phyloP scores from a whole-genome alignment of 2,888 invertebrate species.

The Apomyelois bistriatella region DNA sequence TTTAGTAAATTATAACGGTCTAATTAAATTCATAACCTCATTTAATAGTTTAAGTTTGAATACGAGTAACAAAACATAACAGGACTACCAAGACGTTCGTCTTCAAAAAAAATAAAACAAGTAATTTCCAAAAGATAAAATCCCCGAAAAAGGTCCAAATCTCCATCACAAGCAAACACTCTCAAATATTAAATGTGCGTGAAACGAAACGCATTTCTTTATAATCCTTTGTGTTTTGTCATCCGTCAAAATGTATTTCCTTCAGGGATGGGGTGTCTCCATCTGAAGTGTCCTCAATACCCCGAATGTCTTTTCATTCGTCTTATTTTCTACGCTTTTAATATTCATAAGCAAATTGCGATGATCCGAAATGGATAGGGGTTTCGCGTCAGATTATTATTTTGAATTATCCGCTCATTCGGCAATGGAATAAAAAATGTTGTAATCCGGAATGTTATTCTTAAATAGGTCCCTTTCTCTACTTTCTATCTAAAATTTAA shows the following conservation, averaged over 20 bases:
- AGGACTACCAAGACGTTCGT: neutral
- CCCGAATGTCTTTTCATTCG: constrained; percentile 27
- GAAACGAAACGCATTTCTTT: constrained; percentile 21
- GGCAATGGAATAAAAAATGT: neutral
- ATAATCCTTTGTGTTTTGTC: constrained; percentile 66
- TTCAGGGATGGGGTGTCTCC: constrained; percentile 47
- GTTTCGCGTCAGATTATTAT: constrained; percentile 2
- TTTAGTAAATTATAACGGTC: too few species aligned
- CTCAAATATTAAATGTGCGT: constrained; percentile 65
- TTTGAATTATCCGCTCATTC: neutral
- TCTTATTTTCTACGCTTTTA: constrained; percentile 56
- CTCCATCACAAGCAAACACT: constrained; percentile 42
- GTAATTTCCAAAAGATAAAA: neutral
- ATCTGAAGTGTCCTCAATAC: constrained; percentile 55
- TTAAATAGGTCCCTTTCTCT: too few species aligned
- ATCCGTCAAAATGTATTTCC: constrained; percentile 75
- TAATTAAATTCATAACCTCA: too few species aligned
- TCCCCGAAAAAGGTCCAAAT: constrained; percentile 2
- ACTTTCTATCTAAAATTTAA: too few species aligned
- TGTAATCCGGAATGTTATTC: neutral
- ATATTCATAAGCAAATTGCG: constrained; percentile 78
- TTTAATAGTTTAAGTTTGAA: too few species aligned
- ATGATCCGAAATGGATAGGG: constrained; percentile 39
- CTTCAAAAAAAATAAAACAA: neutral
- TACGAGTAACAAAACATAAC: neutral